Evolutionary conservation across 2,888 invertebrate species (phyloP), one percentile per base, ranked within the genome.

Genomic region (Branchellion lobata): DNA sequence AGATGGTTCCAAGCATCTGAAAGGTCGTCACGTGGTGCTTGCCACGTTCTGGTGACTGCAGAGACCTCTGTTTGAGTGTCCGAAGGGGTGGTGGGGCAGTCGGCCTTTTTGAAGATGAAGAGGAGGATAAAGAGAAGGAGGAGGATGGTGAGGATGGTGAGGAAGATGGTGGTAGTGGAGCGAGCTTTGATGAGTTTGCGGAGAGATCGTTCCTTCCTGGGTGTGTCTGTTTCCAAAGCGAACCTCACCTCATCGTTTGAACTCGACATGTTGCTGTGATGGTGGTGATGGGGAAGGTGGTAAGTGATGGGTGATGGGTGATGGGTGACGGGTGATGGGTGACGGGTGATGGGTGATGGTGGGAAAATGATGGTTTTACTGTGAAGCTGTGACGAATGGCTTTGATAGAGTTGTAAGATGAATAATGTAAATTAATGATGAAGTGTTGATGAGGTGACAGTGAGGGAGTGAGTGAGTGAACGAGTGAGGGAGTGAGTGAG

Each of bases 1-100:
- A 83, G 81, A 57, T 79, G 80, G 1, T 82, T 73, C 83, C 83
- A 83, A 18, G 82, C 82, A 65, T 78, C 57, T 24, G 33, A 34
- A 40, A 81, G 80, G 79, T 72, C 78, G 75, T 81, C 80, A n/a
- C 81, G 81, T 31, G 65, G 61, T 24, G 61, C 5, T 57, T 57
- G n/a, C 61, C n/a, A 57, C 5, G 61, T 3, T n/a, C 24, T 24
- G 3, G n/a, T 57, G 3, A n/a, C 24, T 24, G 5, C n/a, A n/a
- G 24, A n/a, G 5, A 24, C n/a, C 3, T 5, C 3, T 47, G 47
- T 47, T 8, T 31, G 31, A 8, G 0, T 21, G 31, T 1, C 14
- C 31, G 68, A 40, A 18, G n/a, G 18, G 24, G n/a, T 78, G 53
- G 27, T 65, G 8, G 33, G 31, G 24, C 79, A 77, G 0, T 31